These are phyloP conservation scores for Cepaea nemoralis DNA, from an alignment of 1,140 invertebrate genomes.

Conservation along the genomic window DNA sequence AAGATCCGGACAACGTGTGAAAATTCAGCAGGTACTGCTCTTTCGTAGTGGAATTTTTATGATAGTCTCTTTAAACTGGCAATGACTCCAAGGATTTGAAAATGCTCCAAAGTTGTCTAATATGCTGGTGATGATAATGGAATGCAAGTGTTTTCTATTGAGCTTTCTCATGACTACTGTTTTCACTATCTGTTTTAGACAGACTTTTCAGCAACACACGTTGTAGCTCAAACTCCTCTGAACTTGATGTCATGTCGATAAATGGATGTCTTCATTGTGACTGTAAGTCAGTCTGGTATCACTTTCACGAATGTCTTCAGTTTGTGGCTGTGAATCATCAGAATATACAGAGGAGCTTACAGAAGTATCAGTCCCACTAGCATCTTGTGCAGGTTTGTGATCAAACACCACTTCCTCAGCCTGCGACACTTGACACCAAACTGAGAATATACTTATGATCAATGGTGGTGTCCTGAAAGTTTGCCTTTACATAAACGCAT, in stretches of 20 bases:
- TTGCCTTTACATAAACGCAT: slow-evolving; percentile 17
- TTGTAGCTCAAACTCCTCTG: slow-evolving; percentile 20
- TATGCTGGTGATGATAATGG: neutral
- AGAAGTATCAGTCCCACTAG: neutral
- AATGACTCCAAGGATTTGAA: slow-evolving; percentile 7
- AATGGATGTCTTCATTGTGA: slow-evolving; percentile 27
- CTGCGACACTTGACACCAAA: slow-evolving; percentile 17
- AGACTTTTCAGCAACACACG: slow-evolving; percentile 7
- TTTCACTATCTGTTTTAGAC: neutral
- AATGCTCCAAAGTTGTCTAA: neutral
- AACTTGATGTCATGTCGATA: slow-evolving; percentile 23
- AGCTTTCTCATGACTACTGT: neutral
- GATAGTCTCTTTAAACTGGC: slow-evolving; percentile 24
- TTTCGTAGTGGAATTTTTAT: neutral
- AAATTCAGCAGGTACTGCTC: slow-evolving; percentile 9
- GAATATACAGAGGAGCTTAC: neutral
- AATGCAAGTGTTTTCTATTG: neutral
- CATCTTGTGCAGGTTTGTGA: neutral
- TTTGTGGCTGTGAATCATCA: neutral
- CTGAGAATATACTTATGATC: slow-evolving; percentile 9
- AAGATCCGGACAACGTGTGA: slow-evolving; percentile 29
- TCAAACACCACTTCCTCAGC: slow-evolving; percentile 36
- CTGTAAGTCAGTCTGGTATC: neutral
- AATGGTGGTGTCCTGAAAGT: neutral
- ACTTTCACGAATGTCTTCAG: neutral